These are phyloP conservation scores for Diaperis boleti DNA, from an alignment of 2,888 invertebrate species.

Conservation along the genomic window DNA sequence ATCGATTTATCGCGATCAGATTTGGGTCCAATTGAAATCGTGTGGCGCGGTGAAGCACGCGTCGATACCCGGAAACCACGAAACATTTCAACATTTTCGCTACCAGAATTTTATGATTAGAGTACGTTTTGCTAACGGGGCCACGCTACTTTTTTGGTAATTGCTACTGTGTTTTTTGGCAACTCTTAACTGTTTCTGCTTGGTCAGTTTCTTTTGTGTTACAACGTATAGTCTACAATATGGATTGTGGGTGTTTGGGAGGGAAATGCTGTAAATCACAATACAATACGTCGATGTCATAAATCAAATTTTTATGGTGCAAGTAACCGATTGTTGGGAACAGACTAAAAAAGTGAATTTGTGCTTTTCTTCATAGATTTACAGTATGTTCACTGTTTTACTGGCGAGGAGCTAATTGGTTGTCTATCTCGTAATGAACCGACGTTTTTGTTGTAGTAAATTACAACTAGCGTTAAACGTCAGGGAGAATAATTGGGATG, in stretches of 20 bases:
- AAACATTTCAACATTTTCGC: constrained; percentile 1
- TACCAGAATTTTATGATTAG: constrained; percentile 8
- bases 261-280: constrained; percentile 8
- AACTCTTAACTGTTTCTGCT: neutral
- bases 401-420: neutral
- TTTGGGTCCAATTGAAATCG: constrained; percentile 14
- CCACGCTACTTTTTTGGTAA: neutral
- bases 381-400: neutral
- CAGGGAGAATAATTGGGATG: no score
- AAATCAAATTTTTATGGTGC: neutral
- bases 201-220: neutral
- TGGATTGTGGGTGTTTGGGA: constrained; percentile 3
- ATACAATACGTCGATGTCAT: constrained; percentile 5
- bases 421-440: neutral
- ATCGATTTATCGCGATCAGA: constrained; percentile 3
- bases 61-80: constrained; percentile 13
- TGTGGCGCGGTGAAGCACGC: constrained; percentile 10
- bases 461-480: neutral
- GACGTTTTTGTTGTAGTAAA: neutral
- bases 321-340: neutral
- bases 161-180: neutral
- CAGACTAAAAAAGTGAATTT: no score
- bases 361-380: neutral
- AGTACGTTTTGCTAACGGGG: neutral
- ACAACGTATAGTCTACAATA: no score